These are phyloP conservation scores for Galaxias olidus DNA, from an alignment of 2,797 vertebrate genomes.

Conservation along the genomic window DNA sequence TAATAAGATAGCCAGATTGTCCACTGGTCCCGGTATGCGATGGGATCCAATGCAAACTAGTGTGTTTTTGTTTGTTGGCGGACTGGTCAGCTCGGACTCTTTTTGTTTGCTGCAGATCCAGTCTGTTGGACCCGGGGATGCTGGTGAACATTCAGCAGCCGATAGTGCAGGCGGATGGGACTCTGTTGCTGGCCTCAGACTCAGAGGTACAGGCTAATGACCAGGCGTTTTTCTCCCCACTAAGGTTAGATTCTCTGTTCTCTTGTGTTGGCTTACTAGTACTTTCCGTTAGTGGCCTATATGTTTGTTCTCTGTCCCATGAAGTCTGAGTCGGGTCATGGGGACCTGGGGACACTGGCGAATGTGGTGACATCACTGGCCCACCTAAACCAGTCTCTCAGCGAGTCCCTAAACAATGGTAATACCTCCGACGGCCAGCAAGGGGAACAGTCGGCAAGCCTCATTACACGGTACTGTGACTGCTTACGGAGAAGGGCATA, in stretches of 20 bases:
- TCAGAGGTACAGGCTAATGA: slow-evolving; percentile 79
- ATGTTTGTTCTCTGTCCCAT: slow-evolving; percentile 38
- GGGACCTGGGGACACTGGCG: slow-evolving; percentile 93
- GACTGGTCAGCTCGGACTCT: slow-evolving; percentile 3
- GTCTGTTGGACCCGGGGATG: slow-evolving; percentile 95
- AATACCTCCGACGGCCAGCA: slow-evolving; percentile 85
- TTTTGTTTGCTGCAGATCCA: slow-evolving; percentile 65
- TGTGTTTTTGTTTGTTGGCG: too few species aligned
- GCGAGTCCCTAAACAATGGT: slow-evolving; percentile 88
- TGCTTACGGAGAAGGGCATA: too few species aligned
- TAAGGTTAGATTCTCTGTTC: neutral
- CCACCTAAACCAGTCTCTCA: slow-evolving; percentile 81
- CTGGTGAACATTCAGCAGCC: slow-evolving; percentile 98
- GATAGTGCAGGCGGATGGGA: slow-evolving; percentile 91
- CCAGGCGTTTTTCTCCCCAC: neutral
- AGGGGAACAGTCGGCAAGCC: slow-evolving; percentile 89
- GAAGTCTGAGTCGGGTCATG: slow-evolving; percentile 89
- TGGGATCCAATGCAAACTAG: too few species aligned
- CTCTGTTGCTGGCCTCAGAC: slow-evolving; percentile 88
- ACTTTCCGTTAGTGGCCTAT: slow-evolving; percentile 1
- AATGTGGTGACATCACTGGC: slow-evolving; percentile 97
- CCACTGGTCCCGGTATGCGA: too few species aligned
- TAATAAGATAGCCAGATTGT: too few species aligned
- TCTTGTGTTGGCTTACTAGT: neutral
- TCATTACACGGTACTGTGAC: slow-evolving; percentile 85